These are phyloP conservation scores for Epinotia ramella DNA, from an alignment of 2,888 invertebrate species.

Conservation along the genomic window DNA sequence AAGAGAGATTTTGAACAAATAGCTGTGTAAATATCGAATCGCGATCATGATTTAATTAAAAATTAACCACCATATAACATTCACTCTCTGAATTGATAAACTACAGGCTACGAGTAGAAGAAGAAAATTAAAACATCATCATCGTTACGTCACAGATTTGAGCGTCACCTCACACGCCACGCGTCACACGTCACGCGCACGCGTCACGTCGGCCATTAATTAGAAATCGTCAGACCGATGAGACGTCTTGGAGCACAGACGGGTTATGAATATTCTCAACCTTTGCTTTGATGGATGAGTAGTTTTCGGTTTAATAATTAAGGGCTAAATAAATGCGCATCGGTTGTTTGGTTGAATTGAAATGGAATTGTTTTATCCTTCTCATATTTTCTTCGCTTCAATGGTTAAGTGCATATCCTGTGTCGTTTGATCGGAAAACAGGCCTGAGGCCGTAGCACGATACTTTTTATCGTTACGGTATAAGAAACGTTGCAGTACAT, in stretches of 20 bases:
- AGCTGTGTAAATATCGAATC: too few relatives aligned
- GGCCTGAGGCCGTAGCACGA: too few relatives aligned
- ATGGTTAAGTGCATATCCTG: too few relatives aligned
- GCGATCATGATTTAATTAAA: too few relatives aligned
- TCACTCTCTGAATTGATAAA: background rate
- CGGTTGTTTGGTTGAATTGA: background rate
- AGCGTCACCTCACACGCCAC: slow-evolving; percentile 14
- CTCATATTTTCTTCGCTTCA: too few relatives aligned
- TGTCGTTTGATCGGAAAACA: too few relatives aligned
- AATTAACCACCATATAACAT: too few relatives aligned
- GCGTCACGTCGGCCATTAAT: slow-evolving; percentile 34
- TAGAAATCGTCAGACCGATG: slow-evolving; percentile 32
- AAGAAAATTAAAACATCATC: slow-evolving; percentile 36
- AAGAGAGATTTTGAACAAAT: too few relatives aligned
- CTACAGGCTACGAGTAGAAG: slow-evolving; percentile 5
- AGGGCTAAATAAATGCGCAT: background rate
- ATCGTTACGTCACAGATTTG: slow-evolving; percentile 17
- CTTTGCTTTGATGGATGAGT: background rate
- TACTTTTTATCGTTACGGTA: too few relatives aligned
- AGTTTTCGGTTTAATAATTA: background rate
- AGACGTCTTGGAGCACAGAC: slow-evolving; percentile 9
- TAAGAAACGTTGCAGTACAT: too few relatives aligned
- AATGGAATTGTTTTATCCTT: background rate
- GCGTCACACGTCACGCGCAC: slow-evolving; percentile 22
- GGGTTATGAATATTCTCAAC: slow-evolving; percentile 24